Percentiles rank a stretch among this genome's conserved stretches.
These are phyloP conservation scores for Leucoma salicis DNA, from an alignment of 2,888 invertebrate genomes.

Conservation along the genomic window DNA sequence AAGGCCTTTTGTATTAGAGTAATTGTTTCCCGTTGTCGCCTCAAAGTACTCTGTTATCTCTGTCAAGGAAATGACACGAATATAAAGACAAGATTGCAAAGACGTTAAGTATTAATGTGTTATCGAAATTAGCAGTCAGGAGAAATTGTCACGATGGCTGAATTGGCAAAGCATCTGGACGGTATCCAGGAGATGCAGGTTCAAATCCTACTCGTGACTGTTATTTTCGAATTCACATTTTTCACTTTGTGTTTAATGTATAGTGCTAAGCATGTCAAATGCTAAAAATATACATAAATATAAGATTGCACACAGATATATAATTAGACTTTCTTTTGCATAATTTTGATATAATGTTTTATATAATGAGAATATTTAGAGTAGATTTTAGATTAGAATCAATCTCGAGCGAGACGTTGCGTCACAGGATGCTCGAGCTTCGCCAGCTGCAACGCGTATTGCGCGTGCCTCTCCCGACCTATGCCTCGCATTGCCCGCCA, in stretches of 20 bases:
- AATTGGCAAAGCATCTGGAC: too few species aligned
- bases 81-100: slow-evolving; percentile 62
- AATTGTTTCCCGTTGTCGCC: slow-evolving; percentile 74
- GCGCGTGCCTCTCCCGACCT: slow-evolving; percentile 56
- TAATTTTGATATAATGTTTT: slow-evolving; percentile 38
- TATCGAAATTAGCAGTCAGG: too few species aligned
- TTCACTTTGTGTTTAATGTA: too few species aligned
- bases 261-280: too few species aligned
- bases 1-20: slow-evolving; percentile 71
- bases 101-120: too few species aligned
- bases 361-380: slow-evolving; percentile 45
- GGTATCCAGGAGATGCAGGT: too few species aligned
- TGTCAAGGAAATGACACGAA: slow-evolving; percentile 64
- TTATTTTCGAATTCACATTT: too few species aligned
- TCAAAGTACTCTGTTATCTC: slow-evolving; percentile 62
- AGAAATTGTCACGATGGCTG: too few species aligned
- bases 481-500: slow-evolving; percentile 61
- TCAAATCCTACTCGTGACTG: too few species aligned
- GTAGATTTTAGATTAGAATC: slow-evolving; percentile 39
- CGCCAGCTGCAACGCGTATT: slow-evolving; percentile 57
- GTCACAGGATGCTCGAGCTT: slow-evolving; percentile 59
- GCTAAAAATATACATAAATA: too few species aligned
- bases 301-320: too few species aligned
- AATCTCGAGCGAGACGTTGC: slow-evolving; percentile 36
- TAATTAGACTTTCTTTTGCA: too few species aligned